Percentiles rank a stretch among this genome's conserved stretches.
These are phyloP conservation scores for Scortum barcoo DNA, from an alignment of 2,113 vertebrate genomes.

Conservation along the genomic window DNA sequence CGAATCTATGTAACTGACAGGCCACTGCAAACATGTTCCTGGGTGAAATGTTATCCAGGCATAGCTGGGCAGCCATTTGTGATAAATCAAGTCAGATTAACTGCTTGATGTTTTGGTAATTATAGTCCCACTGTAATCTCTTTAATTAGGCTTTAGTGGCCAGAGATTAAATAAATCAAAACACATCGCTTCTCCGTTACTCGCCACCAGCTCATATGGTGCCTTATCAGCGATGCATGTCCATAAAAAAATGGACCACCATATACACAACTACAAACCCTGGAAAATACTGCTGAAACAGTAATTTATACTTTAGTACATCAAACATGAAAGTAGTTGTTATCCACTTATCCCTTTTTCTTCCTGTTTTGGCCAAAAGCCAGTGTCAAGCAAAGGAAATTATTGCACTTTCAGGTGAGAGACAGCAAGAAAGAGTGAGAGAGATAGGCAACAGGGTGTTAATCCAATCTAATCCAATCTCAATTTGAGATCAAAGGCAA, in stretches of 20 bases:
- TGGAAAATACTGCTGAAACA: constrained; percentile 22
- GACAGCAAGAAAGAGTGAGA: constrained; percentile 23
- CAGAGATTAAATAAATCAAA: constrained; percentile 66
- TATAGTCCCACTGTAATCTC: constrained; percentile 64
- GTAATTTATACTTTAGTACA: constrained; percentile 40
- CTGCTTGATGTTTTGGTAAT: constrained; percentile 64
- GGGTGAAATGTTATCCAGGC: constrained; percentile 55
- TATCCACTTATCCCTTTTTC: constrained; percentile 55
- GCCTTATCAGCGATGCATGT: constrained; percentile 9
- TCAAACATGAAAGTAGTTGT: constrained; percentile 53
- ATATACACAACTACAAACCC: constrained; percentile 32
- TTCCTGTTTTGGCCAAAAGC: constrained; percentile 58
- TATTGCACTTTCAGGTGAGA: constrained; percentile 43
- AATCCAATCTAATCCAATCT: constrained; percentile 76
- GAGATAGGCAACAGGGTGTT: constrained; percentile 49
- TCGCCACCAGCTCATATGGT: constrained; percentile 16
- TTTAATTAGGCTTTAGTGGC: constrained; percentile 62
- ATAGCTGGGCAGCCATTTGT: constrained; percentile 62
- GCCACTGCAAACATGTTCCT: constrained; percentile 46
- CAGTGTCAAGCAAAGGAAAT: constrained; percentile 56
- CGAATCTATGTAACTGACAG: constrained; percentile 56
- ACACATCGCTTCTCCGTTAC: constrained; percentile 32
- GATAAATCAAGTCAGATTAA: constrained; percentile 69
- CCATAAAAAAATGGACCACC: constrained; percentile 9
- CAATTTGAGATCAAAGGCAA: constrained; percentile 74